phyloP scores from a whole-genome alignment of 2,113 vertebrate species.

The Fregata magnificens region DNA sequence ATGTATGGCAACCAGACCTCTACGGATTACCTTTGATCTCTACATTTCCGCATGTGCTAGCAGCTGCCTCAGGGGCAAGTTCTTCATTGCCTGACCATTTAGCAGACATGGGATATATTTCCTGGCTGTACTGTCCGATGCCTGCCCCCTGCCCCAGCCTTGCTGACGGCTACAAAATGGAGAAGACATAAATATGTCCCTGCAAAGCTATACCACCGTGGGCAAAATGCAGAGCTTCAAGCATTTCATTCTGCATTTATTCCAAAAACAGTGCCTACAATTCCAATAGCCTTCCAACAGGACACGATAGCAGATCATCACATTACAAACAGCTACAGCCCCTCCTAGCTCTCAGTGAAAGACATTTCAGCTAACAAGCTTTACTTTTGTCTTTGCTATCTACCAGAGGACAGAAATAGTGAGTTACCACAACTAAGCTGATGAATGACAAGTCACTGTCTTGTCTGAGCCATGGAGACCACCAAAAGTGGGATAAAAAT shows the following conservation, averaged over 20 bases:
- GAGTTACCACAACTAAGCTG: neutral
- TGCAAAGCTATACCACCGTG: neutral
- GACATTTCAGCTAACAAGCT: neutral
- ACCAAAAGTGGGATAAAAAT: neutral
- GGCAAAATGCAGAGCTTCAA: neutral
- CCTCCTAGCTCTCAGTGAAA: neutral
- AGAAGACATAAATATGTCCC: neutral
- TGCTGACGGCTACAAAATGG: neutral
- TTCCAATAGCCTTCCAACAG: neutral
- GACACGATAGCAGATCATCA: accelerated
- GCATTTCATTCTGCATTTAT: neutral
- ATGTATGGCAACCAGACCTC: neutral
- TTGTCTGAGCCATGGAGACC: neutral
- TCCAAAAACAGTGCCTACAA: neutral
- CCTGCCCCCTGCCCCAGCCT: too few species aligned
- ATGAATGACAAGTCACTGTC: neutral
- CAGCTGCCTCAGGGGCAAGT: neutral
- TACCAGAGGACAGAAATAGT: neutral
- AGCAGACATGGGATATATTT: neutral
- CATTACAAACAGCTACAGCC: neutral
- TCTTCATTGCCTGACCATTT: neutral
- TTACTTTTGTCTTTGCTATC: neutral
- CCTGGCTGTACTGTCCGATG: neutral
- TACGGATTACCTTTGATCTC: neutral
- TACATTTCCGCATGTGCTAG: neutral